Base-by-base conservation (phyloP, 2,888 invertebrate species). In the Cryptosula pallasiana region DNA sequence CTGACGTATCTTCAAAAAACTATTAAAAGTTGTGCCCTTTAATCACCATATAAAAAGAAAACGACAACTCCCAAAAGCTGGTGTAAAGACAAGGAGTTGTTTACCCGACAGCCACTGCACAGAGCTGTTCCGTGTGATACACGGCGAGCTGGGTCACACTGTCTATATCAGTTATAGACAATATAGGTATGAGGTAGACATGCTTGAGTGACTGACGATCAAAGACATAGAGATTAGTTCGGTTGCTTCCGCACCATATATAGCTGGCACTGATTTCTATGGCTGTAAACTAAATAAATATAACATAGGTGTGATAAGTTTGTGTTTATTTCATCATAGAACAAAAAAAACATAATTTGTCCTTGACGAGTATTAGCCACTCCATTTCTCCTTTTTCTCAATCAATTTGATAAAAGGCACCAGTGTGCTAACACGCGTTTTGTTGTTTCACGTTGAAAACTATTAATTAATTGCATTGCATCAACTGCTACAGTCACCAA, bases 161-260 rank as follows among this genome's bases (percentile, higher is more conserved):
- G 13, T 27, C 20, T 3, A 25, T 32, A 9, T 29, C 27, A 3
- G 34, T 25, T 27, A 25, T 34, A 32, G 63, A n/a, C 32, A 32
- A 9, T 29, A 32, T 32, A n/a, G 63, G 29, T 5, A 63, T 32
- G 27, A 63, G 63, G 63, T 63, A 63, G 5, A 63, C 63, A 32
- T 63, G 63, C 63, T 63, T 63, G 25, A 63, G 32, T 16, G 63
- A 29, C 3, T 63, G 27, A 32, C 63, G 63, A 63, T 63, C 63
- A 63, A 63, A 63, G 13, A 63, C 63, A 32, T 63, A 63, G 13
- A 63, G 32, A 34, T n/a, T 63, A 13, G 63, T 16, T 32, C 63
- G 27, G 32, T 32, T 63, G 32, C 63, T 63, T n/a, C 63, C 63
- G 27, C 63, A 63, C 63, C 63, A 63, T 63, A 63, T 63, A 27